These are phyloP conservation scores for Tinea trinotella DNA, from an alignment of 2,888 invertebrate species.

Conservation along the genomic window DNA sequence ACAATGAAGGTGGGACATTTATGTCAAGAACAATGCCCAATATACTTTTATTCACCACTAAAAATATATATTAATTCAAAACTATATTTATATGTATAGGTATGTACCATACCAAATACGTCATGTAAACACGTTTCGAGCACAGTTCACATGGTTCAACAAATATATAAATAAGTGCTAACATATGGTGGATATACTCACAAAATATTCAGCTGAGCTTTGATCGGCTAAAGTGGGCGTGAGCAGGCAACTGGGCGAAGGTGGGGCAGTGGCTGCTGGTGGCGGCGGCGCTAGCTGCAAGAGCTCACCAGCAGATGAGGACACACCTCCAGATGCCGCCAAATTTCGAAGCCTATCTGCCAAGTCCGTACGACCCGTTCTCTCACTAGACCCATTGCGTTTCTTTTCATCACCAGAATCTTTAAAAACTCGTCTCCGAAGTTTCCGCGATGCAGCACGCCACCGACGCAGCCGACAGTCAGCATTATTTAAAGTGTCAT, in stretches of 20 bases:
- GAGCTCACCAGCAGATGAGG: slow-evolving; percentile 56
- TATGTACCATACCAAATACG: neutral
- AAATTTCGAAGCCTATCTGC: slow-evolving; percentile 56
- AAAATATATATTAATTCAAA: neutral
- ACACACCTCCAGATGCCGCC: slow-evolving; percentile 63
- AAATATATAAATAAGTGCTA: neutral
- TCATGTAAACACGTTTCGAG: neutral
- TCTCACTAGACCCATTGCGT: slow-evolving; percentile 30
- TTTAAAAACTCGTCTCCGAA: slow-evolving; percentile 62
- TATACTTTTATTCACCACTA: neutral
- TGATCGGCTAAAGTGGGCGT: slow-evolving; percentile 61
- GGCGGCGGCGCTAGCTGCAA: slow-evolving; percentile 61
- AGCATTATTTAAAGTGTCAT: slow-evolving; percentile 55
- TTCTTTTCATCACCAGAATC: slow-evolving; percentile 48
- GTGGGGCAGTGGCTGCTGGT: slow-evolving; percentile 62
- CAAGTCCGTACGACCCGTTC: slow-evolving; percentile 52
- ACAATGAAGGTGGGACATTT: neutral
- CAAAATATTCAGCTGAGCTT: slow-evolving; percentile 56
- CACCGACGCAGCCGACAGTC: slow-evolving; percentile 64
- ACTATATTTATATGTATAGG: neutral
- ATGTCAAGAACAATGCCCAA: neutral
- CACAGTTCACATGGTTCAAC: neutral
- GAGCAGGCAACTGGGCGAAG: slow-evolving; percentile 58
- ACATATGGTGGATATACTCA: slow-evolving; percentile 33
- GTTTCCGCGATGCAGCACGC: slow-evolving; percentile 64